Base-by-base conservation (phyloP, 1,140 invertebrate genomes). In the Drosophila bipectinata region DNA sequence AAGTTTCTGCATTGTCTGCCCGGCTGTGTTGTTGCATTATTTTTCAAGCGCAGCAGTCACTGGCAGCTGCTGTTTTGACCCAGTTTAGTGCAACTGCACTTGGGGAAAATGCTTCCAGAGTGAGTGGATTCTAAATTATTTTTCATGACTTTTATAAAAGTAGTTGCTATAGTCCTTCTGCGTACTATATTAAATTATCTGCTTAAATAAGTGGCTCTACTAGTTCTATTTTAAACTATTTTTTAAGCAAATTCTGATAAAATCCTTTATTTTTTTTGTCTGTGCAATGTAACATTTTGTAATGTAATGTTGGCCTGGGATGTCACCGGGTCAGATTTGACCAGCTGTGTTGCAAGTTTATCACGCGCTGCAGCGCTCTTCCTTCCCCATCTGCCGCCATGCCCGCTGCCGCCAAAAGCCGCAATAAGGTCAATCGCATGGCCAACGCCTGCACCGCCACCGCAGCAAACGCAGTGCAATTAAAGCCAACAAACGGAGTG, bases 361-460 rank as follows among this genome's bases (percentile, higher is more conserved):
- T 81, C 71, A 63, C 41, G 28, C 55, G 74, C 60, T 9, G n/a
- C 32, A 9, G 9, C 32, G 10, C n/a, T 8, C n/a, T 41, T 3
- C 39, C 4, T 41, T 1, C 32, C 3, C 7, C 32, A 34, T 9
- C 8, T 8, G 8, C 32, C 7, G 34, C 34, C 15, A 15, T 10
- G 0, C 10, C 10, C 10, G 21, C 10, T 37, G 34, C 34, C 34
- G 26, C 47, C 48, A 48, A 47, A 67, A 62, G 62, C 81, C 81
- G 66, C 83, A 88, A 88, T 87, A 79, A 57, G 82, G 83, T 73
- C 83, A 85, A 85, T 82, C 74, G 74, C 53, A 58, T 44, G 61
- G 52, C 55, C 63, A 30, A 28, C 28, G 51, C 55, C 49, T 6
- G 53, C n/a, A 21, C 26, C 41, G 41, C 30, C 61, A 44, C 49